phyloP scores from a whole-genome alignment of 1,140 invertebrate genomes.

The Lasioglossum albipes region DNA sequence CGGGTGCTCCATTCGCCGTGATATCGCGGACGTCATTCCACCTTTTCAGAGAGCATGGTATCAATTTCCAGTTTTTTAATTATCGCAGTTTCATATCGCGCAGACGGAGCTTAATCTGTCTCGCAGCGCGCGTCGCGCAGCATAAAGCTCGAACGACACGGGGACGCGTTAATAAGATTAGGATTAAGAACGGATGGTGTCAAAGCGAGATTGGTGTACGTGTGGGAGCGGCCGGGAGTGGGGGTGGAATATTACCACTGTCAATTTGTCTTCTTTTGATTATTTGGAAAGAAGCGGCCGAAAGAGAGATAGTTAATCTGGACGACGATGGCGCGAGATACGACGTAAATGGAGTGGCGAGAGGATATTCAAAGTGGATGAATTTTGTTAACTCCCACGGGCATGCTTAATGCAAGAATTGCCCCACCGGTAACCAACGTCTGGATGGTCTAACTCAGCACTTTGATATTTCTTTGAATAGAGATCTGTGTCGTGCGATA shows the following conservation, averaged over 20 bases:
- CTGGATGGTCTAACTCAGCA: constrained; percentile 68
- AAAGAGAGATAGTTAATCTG: not conserved
- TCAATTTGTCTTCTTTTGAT: not conserved
- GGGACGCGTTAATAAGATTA: not conserved
- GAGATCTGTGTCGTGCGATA: constrained; percentile 71
- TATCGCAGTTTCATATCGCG: no score
- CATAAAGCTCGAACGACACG: not conserved
- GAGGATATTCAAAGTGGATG: constrained; percentile 51
- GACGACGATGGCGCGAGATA: constrained; percentile 14
- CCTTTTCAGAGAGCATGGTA: no score
- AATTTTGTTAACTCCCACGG: constrained; percentile 58
- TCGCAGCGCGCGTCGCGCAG: not conserved
- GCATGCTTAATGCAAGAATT: constrained; percentile 57
- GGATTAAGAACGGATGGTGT: not conserved
- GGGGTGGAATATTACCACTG: not conserved
- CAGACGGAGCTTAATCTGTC: not conserved
- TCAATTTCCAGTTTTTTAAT: no score
- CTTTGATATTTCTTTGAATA: constrained; percentile 74
- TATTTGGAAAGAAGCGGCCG: not conserved
- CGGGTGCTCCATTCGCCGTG: no score
- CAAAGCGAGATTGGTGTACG: not conserved
- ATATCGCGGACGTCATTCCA: no score
- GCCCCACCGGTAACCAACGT: constrained; percentile 39
- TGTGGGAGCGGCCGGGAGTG: no score
- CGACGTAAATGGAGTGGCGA: constrained; percentile 41